These are phyloP conservation scores for Netelia virgata DNA, from an alignment of 2,888 invertebrate species.

Conservation along the genomic window DNA sequence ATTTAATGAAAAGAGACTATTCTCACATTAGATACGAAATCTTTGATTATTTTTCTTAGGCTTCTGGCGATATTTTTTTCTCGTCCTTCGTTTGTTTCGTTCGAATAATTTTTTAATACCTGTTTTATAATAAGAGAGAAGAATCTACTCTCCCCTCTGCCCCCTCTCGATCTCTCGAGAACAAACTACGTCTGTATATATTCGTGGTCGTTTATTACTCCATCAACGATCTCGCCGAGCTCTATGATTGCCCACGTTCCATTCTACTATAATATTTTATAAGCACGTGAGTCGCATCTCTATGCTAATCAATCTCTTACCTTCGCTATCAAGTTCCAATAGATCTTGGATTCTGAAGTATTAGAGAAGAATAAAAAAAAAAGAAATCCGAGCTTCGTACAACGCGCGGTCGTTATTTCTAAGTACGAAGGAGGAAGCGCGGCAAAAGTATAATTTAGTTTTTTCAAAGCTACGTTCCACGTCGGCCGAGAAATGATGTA, in stretches of 20 bases:
- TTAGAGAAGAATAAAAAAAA: background rate
- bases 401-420: constrained; percentile 7
- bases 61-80: background rate
- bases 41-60: background rate
- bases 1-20: background rate
- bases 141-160: too few relatives aligned
- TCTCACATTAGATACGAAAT: background rate
- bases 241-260: too few relatives aligned
- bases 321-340: background rate
- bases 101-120: too few relatives aligned
- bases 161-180: too few relatives aligned
- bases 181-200: too few relatives aligned
- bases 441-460: constrained; percentile 23
- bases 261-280: background rate
- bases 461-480: background rate
- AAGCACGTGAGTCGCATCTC: constrained; percentile 34
- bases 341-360: constrained; percentile 21
- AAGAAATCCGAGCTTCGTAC: background rate
- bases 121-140: too few relatives aligned
- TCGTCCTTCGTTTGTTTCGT: background rate
- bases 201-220: too few relatives aligned
- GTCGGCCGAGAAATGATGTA: background rate
- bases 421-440: constrained; percentile 38
- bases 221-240: too few relatives aligned
- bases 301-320: background rate